phyloP scores from a whole-genome alignment of 2,113 vertebrate species.

The Zosterops pallidus region DNA sequence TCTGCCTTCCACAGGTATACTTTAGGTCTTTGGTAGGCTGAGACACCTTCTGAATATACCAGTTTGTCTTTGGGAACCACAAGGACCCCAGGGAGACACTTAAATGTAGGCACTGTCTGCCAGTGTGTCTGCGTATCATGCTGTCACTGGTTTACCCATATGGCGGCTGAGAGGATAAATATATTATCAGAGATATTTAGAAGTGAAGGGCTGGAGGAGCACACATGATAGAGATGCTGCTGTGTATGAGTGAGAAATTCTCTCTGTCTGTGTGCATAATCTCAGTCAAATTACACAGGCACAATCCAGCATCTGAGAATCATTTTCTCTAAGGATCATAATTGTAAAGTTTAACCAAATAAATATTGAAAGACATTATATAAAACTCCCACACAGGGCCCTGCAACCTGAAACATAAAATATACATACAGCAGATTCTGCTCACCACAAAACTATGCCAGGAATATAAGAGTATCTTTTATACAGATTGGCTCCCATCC shows the following conservation, averaged over 20 bases:
- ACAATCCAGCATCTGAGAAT: constrained; percentile 56
- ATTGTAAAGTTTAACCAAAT: constrained; percentile 64
- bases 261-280: constrained; percentile 17
- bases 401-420: constrained; percentile 66
- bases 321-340: constrained; percentile 61
- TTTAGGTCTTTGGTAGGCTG: neutral
- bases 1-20: neutral
- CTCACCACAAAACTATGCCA: constrained; percentile 47
- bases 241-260: neutral
- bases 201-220: neutral
- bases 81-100: neutral
- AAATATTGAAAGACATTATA: constrained; percentile 66
- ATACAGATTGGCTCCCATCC: constrained; percentile 64
- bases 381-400: constrained; percentile 56
- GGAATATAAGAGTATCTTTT: constrained; percentile 68
- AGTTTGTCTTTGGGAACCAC: neutral
- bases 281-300: constrained; percentile 35
- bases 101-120: neutral
- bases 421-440: constrained; percentile 57
- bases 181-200: neutral
- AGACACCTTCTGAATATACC: neutral
- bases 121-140: neutral
- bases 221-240: neutral
- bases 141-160: neutral
- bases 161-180: neutral